Evolutionary conservation across 2,888 invertebrate species (phyloP).

Genomic region (Noctua pronuba): DNA sequence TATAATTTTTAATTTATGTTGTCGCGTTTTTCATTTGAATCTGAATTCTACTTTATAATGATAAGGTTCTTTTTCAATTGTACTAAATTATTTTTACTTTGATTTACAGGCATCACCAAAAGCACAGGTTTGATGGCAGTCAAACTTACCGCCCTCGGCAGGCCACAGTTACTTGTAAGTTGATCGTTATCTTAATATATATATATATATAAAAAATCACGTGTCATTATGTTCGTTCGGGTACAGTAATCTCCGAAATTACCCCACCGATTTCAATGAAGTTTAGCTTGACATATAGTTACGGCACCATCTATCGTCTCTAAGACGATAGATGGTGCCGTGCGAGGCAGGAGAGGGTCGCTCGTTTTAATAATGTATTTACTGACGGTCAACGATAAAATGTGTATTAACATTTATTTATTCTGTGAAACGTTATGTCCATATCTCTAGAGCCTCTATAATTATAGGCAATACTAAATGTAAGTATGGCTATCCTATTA

Average conservation of each 20-base stretch:
- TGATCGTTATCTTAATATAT: not conserved
- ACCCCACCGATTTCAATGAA: no score
- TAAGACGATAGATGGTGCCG: no score
- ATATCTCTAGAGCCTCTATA: not conserved
- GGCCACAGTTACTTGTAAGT: constrained; percentile 98
- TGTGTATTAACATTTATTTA: not conserved
- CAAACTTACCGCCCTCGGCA: constrained; percentile 98
- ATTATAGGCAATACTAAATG: not conserved
- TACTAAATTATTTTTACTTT: not conserved
- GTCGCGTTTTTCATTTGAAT: not conserved
- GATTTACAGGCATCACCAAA: constrained; percentile 95
- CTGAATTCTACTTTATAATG: not conserved
- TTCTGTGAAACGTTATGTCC: not conserved
- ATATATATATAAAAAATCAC: no score
- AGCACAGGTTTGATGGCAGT: constrained; percentile 99
- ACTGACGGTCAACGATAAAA: no score
- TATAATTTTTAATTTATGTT: not conserved
- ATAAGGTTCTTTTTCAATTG: not conserved
- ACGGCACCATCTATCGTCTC: no score
- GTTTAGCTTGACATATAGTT: no score
- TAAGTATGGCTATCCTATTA: not conserved
- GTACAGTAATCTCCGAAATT: no score
- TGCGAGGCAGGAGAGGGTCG: not conserved
- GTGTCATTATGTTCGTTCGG: no score
- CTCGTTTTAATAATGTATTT: not conserved